phyloP scores from a whole-genome alignment of 2,113 vertebrate genomes.

The Eptesicus fuscus region DNA sequence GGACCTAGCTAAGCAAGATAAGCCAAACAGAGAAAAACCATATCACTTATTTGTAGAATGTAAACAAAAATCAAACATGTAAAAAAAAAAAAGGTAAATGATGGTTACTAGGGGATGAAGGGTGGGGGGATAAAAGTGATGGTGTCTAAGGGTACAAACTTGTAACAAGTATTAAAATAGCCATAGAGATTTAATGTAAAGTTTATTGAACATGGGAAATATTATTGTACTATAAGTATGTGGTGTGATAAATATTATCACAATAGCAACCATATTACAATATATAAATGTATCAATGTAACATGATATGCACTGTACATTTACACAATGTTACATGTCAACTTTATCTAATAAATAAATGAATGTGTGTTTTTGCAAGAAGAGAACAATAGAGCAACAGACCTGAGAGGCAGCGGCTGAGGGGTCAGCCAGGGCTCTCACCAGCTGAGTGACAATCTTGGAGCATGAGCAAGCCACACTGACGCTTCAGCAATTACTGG shows the following conservation, averaged over 20 bases:
- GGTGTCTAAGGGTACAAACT: neutral
- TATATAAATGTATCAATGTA: neutral
- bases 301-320: neutral
- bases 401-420: neutral
- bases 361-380: neutral
- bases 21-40: neutral
- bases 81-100: neutral
- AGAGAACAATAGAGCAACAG: neutral
- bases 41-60: neutral
- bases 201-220: neutral
- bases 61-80: neutral
- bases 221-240: neutral
- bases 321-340: neutral
- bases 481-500: neutral
- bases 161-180: neutral
- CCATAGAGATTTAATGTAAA: neutral
- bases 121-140: neutral
- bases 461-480: neutral
- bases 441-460: neutral
- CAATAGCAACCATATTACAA: neutral
- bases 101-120: neutral
- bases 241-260: neutral
- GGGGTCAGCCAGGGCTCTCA: neutral
- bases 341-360: neutral
- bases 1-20: neutral